These are phyloP conservation scores for Antigone vipio DNA, from an alignment of 2,113 vertebrate genomes.

Conservation along the genomic window DNA sequence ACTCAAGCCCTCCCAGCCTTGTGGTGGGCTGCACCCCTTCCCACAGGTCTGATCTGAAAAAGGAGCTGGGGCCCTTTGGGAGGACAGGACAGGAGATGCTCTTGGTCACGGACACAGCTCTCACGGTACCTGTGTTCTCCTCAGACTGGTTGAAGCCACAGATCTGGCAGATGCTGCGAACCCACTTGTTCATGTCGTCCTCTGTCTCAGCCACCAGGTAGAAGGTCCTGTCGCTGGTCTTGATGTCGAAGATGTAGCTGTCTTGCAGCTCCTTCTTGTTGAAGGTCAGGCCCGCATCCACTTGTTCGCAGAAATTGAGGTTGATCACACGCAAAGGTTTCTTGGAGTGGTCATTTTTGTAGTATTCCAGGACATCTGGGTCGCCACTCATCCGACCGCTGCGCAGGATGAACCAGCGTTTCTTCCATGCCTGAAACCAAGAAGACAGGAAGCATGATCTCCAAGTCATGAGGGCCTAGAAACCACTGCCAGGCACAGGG, in stretches of 20 bases:
- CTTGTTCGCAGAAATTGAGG: constrained; percentile 96
- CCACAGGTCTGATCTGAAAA: not conserved
- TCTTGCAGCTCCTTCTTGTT: constrained; percentile 98
- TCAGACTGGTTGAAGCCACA: constrained; percentile 98
- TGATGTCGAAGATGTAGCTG: constrained; percentile 98
- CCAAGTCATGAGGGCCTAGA: accelerated
- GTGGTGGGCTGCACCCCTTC: not conserved
- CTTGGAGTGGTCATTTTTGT: constrained; percentile 97
- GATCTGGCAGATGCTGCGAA: constrained; percentile 96
- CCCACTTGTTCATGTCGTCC: constrained; percentile 99
- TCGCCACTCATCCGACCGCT: constrained; percentile 98
- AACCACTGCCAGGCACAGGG: not conserved
- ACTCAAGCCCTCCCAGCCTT: not conserved
- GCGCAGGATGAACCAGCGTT: constrained; percentile 96
- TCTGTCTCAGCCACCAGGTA: constrained; percentile 97
- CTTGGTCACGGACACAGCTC: not conserved
- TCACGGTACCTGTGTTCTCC: constrained; percentile 83
- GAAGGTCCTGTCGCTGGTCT: constrained; percentile 94
- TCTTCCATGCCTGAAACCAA: constrained; percentile 92
- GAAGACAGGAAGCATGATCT: not conserved
- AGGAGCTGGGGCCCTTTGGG: accelerated
- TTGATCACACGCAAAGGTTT: constrained; percentile 95
- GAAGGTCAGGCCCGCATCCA: constrained; percentile 94
- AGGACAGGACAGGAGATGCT: not conserved
- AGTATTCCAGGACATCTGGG: constrained; percentile 96